A percentile compares a stretch with the other conserved stretches of the same genome.
These are phyloP conservation scores for Mastomys coucha DNA, from an alignment of 2,113 vertebrate species.

Conservation along the genomic window DNA sequence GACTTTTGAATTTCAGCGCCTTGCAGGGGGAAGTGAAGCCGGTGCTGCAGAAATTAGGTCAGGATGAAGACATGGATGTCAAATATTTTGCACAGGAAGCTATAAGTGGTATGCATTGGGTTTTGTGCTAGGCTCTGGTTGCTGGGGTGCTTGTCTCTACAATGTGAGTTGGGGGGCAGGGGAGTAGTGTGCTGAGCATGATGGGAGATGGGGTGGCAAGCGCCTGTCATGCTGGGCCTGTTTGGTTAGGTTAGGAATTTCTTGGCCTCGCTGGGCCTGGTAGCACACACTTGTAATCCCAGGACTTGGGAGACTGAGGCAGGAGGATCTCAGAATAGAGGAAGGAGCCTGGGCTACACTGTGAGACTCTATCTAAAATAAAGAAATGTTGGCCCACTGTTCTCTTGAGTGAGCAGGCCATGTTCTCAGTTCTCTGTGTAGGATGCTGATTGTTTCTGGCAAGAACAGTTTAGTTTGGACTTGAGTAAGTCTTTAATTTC, in stretches of 20 bases:
- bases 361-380: not conserved
- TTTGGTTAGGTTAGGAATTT: not conserved
- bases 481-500: slow-evolving; percentile 34
- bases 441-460: not conserved
- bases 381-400: not conserved
- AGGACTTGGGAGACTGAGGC: not conserved
- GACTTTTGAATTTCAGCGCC: slow-evolving; percentile 85
- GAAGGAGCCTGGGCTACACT: not conserved
- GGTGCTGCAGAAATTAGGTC: slow-evolving; percentile 92
- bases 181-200: not conserved
- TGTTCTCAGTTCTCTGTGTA: not conserved
- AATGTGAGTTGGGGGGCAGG: not conserved
- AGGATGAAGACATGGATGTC: slow-evolving; percentile 94
- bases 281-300: not conserved
- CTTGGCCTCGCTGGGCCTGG: not conserved
- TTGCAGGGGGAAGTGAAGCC: slow-evolving; percentile 94
- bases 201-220: not conserved
- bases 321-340: not conserved
- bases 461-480: slow-evolving; percentile 12
- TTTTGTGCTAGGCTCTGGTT: not conserved
- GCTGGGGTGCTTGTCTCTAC: not conserved
- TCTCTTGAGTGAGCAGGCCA: not conserved
- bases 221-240: not conserved
- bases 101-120: slow-evolving; percentile 89
- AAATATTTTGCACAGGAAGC: slow-evolving; percentile 97